Conservation (phyloP, 2,888 invertebrate species). For the Rotaria socialis region DNA sequence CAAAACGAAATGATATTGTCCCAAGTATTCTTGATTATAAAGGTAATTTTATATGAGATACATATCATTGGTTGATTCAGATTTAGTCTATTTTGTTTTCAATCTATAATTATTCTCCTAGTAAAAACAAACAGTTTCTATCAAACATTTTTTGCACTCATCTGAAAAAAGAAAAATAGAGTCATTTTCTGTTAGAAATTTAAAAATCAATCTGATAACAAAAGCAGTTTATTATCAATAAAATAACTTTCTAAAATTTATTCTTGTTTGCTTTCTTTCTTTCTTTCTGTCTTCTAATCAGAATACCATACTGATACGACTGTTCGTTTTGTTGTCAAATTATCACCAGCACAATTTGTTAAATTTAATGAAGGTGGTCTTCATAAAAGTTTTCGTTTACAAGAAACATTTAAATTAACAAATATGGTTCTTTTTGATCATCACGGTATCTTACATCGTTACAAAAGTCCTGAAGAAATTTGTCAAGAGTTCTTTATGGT, state of each 20-base stretch:
- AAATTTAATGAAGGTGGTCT: constrained; percentile 76
- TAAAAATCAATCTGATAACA: no score
- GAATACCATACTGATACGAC: constrained; percentile 94
- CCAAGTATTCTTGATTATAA: constrained; percentile 26
- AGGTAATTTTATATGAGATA: background rate
- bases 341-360: constrained; percentile 70
- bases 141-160: no score
- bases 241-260: background rate
- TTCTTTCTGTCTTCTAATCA: background rate
- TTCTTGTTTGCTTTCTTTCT: background rate
- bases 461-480: constrained; percentile 73
- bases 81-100: no score
- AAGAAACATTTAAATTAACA: constrained; percentile 63
- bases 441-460: constrained; percentile 68
- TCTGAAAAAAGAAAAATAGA: no score
- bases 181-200: no score
- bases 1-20: background rate
- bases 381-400: constrained; percentile 88
- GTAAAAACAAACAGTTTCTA: no score
- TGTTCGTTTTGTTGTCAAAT: constrained; percentile 78
- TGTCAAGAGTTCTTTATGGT: constrained; percentile 76
- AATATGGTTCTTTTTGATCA: constrained; percentile 66
- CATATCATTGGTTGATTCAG: no score
- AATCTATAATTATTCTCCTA: no score
- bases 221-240: no score